Base-by-base conservation (phyloP, 2,797 vertebrate species). In the Neosilurus mollespiculum region DNA sequence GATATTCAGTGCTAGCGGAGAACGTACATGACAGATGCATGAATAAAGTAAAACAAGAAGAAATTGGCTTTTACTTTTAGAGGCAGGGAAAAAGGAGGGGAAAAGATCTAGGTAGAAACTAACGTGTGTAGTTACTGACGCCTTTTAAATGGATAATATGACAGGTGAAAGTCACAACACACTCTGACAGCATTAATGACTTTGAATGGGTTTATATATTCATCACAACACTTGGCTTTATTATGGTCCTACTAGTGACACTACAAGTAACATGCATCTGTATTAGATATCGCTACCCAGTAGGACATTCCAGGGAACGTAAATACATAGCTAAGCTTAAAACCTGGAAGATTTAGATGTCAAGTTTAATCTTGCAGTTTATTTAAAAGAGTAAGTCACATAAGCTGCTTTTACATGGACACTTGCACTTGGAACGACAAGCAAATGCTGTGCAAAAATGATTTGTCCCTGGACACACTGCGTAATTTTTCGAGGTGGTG, bases 331-430 rank as follows among this genome's bases (percentile, higher is more conserved):
- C 43, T 18, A 81, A 22, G 72, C 30, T 26, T 64, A 54, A 70
- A 84, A 75, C 20, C 53, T 22, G 16, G 20, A 43, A 64, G 24
- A 51, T 73, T 80, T 34, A 85, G 75, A 75, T 34, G 51, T 75
- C 80, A 84, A 66, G 66, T 59, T 59, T 70, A 72, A 49, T 83
- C 51, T 71, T 24, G 62, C 51, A 65, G 61, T 59, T 69, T 82
- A 73, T 73, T 82, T 66, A 87, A 88, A 85, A 64, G 54, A 80
- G 75, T 43, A 43, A 43, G 43, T 43, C 43, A 43, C 43, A 43
- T 43, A 43, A 43, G 43, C 43, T 43, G 43, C 43, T 43, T 43
- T 43, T 43, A 43, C 43, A 43, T 43, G 43, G 43, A 43, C 43
- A 43, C 43, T 8, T 43, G 43, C 43, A 43, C 43, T 30, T 8